Evolutionary conservation across 2,113 vertebrate species (phyloP), one percentile per base, ranked within the genome.

Genomic region (Plectropomus leopardus): DNA sequence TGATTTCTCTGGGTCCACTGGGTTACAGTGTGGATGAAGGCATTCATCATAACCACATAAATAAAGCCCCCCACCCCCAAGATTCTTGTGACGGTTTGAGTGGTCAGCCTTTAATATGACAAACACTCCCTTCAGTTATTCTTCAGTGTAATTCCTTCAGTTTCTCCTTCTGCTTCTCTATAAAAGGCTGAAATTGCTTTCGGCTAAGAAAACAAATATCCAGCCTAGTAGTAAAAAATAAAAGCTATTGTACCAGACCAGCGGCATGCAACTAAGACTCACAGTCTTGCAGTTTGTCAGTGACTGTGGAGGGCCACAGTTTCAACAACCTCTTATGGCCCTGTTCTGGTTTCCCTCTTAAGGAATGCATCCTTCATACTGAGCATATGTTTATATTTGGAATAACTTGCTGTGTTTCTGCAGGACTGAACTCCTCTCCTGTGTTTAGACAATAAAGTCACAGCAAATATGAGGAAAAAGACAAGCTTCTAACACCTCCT

Each of bases 1-100:
- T 67, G 19, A 1, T 66, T 80, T 67, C 17, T 67, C 68, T 58
- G 48, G 53, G 61, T 78, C 55, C 28, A 34, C 28, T 42, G 57
- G 47, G 85, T 64, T 82, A 75, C 60, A 63, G 71, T 24, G 36
- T 19, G 51, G 24, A 81, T 26, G 85, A 78, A 50, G 42, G 21
- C 76, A 93, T 92, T 82, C 72, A 85, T 92, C 90, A 93, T 30
- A 64, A n/a, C 30, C 21, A 70, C 74, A 86, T 85, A 82, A 86
- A 90, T 75, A 89, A 78, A 81, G 60, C 58, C 66, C 84, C 78
- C 76, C 58, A 66, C 84, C 78, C 76, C 68, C 63, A 72, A 70
- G 82, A 59, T 83, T 59, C 73, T 60, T 75, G 85, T 80, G 77
- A 78, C 60, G 66, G 54, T 64, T 75, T 83, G 82, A 85, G 69